Base-by-base conservation (phyloP, 1,140 invertebrate genomes). In the Agraylea sexmaculata region DNA sequence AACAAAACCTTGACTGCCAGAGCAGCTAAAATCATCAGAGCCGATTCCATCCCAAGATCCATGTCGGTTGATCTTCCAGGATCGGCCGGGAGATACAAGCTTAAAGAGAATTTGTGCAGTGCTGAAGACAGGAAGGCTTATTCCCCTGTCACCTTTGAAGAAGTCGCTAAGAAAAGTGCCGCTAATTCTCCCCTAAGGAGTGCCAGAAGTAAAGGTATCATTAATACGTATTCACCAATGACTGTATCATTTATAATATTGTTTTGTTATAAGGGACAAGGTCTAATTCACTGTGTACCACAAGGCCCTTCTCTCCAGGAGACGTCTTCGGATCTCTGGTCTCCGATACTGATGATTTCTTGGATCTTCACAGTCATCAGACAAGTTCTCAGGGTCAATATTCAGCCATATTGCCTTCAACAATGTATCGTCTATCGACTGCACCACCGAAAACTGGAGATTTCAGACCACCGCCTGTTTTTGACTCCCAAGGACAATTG, bases 61-160 rank as follows among this genome's bases (percentile, higher is more conserved):
- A 16, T 13, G 16, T 3, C 19, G 4, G 34, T 35, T 42, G n/a
- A n/a, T 45, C 39, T 21, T 43, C 34, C 46, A 54, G 44, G 44
- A 10, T 29, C 27, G 42, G 30, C 51, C 57, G 30, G 40, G 53
- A 19, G 21, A 58, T 42, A 51, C 53, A 51, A 29, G 51, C 42
- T 11, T 59, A 53, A 0, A 51, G 54, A 33, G 50, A 59, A 8
- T 53, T 50, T 7, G 62, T 49, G 25, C 58, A 47, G 17, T 58
- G 2, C 51, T 51, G 75, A 77, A 46, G 74, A 78, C 37, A 64
- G 74, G 36, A 62, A 75, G 17, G 78, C 78, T 35, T 88, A 88
- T 59, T 87, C 83, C 0, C 85, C 85, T 0, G 81, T 88, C 21
- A 87, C 82, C 0, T 85, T 87, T 46, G 79, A 87, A 51, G 85